A percentile compares a stretch with the other conserved stretches of the same genome.
Evolutionary conservation across 2,797 vertebrate genomes (phyloP).

Genomic region (Miichthys miiuy): DNA sequence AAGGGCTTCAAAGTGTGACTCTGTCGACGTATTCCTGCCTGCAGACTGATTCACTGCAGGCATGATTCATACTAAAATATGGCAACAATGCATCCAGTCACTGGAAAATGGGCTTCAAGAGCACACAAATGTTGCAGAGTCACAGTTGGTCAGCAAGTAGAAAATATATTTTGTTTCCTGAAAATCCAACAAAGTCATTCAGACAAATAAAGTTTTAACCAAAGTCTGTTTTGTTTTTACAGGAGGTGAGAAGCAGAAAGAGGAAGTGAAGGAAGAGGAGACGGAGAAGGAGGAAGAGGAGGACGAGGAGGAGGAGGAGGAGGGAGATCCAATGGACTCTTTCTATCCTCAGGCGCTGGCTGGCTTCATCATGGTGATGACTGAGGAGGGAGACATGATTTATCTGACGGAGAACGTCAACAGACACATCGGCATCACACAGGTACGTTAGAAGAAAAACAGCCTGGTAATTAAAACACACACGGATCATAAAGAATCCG

Average conservation of each 20-base stretch:
- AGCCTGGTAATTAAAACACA: neutral
- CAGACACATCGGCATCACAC: slow-evolving; percentile 88
- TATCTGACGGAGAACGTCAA: slow-evolving; percentile 91
- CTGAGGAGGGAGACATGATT: slow-evolving; percentile 90
- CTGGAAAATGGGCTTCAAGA: neutral
- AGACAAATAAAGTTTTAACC: neutral
- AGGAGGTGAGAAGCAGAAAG: slow-evolving; percentile 27
- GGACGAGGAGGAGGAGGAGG: slow-evolving; percentile 29
- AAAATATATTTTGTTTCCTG: neutral
- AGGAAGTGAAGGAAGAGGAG: slow-evolving; percentile 1
- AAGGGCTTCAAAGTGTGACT: neutral
- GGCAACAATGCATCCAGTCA: neutral
- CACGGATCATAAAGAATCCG: no score
- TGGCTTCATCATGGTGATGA: slow-evolving; percentile 91
- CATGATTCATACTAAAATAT: neutral
- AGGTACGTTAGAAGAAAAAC: slow-evolving; percentile 35
- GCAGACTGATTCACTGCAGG: neutral
- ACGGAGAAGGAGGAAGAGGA: slow-evolving; percentile 35
- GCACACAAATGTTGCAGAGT: neutral
- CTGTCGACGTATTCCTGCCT: neutral
- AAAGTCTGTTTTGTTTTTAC: neutral
- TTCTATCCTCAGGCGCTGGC: slow-evolving; percentile 88
- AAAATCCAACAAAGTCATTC: neutral
- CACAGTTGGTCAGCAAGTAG: no score
- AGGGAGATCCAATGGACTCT: slow-evolving; percentile 81